Conservation (phyloP, 2,113 vertebrate species). For the Tautogolabrus adspersus region DNA sequence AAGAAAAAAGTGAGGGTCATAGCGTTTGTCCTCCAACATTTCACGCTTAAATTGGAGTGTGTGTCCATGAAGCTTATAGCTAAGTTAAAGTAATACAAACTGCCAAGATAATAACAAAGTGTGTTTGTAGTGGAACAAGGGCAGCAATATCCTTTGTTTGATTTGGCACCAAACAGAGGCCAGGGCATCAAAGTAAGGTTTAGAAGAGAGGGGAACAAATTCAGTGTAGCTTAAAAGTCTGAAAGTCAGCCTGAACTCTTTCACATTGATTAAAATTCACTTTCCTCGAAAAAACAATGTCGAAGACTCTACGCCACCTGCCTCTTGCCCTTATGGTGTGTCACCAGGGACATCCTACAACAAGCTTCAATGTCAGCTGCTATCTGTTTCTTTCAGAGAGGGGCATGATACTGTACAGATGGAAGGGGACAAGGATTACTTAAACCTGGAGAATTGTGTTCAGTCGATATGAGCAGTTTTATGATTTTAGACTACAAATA, state of each 20-base stretch:
- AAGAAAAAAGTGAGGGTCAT: not conserved
- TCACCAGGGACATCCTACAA: slow-evolving; percentile 48
- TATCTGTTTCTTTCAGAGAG: slow-evolving; percentile 29
- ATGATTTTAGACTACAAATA: not conserved
- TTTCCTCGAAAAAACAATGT: slow-evolving; percentile 55
- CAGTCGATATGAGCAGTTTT: not conserved
- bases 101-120: slow-evolving; percentile 38
- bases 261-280: slow-evolving; percentile 55
- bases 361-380: slow-evolving; percentile 45
- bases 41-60: slow-evolving; percentile 7
- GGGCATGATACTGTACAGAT: slow-evolving; percentile 6
- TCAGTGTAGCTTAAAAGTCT: slow-evolving; percentile 30
- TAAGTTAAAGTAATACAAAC: slow-evolving; percentile 29
- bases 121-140: slow-evolving; percentile 33
- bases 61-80: slow-evolving; percentile 14
- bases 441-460: not conserved
- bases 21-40: not conserved
- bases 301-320: slow-evolving; percentile 54
- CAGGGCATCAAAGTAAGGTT: not conserved
- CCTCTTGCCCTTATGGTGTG: slow-evolving; percentile 48
- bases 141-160: slow-evolving; percentile 47
- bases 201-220: slow-evolving; percentile 1
- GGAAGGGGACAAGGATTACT: not conserved
- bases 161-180: slow-evolving; percentile 15
- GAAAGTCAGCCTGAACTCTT: slow-evolving; percentile 57